A percentile compares a stretch with the other conserved stretches of the same genome.
Evolutionary conservation across 2,113 vertebrate species (phyloP).

Genomic region (Rousettus leschenaultii): DNA sequence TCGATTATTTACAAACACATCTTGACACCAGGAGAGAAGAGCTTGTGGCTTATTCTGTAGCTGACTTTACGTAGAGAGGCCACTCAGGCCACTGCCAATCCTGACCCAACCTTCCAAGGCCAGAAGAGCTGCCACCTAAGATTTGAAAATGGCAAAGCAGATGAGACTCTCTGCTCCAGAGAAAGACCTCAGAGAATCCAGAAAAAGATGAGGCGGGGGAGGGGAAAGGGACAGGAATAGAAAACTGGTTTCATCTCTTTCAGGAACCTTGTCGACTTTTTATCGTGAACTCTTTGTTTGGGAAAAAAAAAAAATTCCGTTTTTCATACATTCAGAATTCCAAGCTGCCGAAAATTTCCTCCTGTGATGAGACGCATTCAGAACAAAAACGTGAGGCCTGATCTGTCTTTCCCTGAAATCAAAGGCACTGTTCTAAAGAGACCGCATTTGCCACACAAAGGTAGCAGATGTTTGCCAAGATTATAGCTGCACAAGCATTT

Average conservation of each 20-base stretch:
- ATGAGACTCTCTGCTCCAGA: background rate
- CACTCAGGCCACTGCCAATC: background rate
- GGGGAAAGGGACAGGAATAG: conserved; percentile 52
- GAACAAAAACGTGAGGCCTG: conserved; percentile 85
- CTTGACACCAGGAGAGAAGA: background rate
- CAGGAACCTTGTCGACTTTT: conserved; percentile 79
- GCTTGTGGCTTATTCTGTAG: background rate
- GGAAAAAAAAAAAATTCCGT: conserved; percentile 75
- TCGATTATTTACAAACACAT: background rate
- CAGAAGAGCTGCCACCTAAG: background rate
- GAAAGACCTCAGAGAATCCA: background rate
- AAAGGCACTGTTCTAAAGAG: conserved; percentile 84
- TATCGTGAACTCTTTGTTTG: conserved; percentile 78
- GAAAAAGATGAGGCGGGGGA: background rate
- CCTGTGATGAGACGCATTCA: conserved; percentile 86
- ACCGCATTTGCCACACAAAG: conserved; percentile 84
- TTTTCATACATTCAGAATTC: conserved; percentile 84
- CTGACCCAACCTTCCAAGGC: background rate
- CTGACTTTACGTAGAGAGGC: background rate
- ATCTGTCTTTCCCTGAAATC: conserved; percentile 88
- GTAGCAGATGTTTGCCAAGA: conserved; percentile 85
- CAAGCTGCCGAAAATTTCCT: conserved; percentile 86
- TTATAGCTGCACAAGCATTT: conserved; percentile 83
- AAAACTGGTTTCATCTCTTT: conserved; percentile 75
- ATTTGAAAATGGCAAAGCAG: background rate